These are phyloP conservation scores for Drosophila sulfurigaster DNA, from an alignment of 1,140 invertebrate genomes.

Conservation along the genomic window DNA sequence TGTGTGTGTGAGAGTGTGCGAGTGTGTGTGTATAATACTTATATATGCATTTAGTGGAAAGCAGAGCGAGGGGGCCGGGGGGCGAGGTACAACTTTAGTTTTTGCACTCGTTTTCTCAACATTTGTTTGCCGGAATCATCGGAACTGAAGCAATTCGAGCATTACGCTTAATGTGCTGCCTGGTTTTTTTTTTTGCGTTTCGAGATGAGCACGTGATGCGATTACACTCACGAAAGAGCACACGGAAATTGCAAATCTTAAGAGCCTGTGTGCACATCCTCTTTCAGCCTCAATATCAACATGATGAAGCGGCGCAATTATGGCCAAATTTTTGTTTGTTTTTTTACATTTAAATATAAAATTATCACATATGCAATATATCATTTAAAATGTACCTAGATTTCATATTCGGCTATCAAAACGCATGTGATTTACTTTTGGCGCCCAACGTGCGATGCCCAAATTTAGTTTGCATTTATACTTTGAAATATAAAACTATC, in stretches of 20 bases:
- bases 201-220: conserved; percentile 23
- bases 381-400: too few species aligned
- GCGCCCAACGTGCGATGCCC: background rate
- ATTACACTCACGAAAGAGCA: conserved; percentile 13
- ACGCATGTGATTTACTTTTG: too few species aligned
- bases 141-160: conserved; percentile 18
- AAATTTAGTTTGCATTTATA: too few species aligned
- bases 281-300: background rate
- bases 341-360: too few species aligned
- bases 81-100: background rate
- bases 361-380: too few species aligned
- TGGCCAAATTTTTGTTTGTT: too few species aligned
- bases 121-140: conserved; percentile 13
- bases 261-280: background rate
- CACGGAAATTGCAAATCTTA: conserved; percentile 4
- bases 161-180: conserved; percentile 8
- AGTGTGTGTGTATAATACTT: too few species aligned
- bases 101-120: background rate
- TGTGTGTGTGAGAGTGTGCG: conserved; percentile 19
- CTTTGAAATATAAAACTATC: too few species aligned
- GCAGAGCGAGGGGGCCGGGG: background rate
- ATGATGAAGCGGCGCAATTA: too few species aligned
- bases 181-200: background rate
- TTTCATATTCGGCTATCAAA: too few species aligned
- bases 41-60: conserved; percentile 8